Conservation (phyloP, 2,888 invertebrate species). For the Trilocha varians region DNA sequence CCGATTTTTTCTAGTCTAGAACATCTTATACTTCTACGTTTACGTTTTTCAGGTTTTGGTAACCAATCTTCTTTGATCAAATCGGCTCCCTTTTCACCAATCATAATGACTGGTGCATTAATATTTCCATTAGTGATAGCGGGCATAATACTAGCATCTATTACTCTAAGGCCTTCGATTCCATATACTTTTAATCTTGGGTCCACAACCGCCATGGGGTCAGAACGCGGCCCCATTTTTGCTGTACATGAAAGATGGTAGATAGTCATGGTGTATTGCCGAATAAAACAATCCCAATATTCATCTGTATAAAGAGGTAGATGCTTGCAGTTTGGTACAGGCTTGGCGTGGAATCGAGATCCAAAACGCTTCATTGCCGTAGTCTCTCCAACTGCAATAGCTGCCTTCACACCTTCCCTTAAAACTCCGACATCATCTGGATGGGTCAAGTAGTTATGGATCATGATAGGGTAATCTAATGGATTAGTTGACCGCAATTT, state of each 20-base stretch:
- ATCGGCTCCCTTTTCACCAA: slow-evolving; percentile 89
- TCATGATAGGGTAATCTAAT: slow-evolving; percentile 86
- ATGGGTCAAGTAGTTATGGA: slow-evolving; percentile 93
- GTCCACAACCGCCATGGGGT: slow-evolving; percentile 88
- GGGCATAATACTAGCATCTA: slow-evolving; percentile 93
- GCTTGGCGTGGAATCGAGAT: slow-evolving; percentile 81
- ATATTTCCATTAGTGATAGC: slow-evolving; percentile 89
- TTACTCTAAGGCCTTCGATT: slow-evolving; percentile 83
- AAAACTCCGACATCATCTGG: slow-evolving; percentile 87
- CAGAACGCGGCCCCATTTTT: slow-evolving; percentile 86
- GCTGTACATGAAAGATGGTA: slow-evolving; percentile 89
- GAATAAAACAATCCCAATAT: slow-evolving; percentile 88
- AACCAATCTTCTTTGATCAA: slow-evolving; percentile 83
- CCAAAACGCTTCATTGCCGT: slow-evolving; percentile 85
- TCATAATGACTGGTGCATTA: slow-evolving; percentile 91
- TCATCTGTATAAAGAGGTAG: slow-evolving; percentile 84
- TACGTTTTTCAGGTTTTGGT: slow-evolving; percentile 29
- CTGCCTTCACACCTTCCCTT: slow-evolving; percentile 89
- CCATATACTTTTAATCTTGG: slow-evolving; percentile 84
- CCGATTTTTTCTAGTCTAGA: slow-evolving; percentile 27
- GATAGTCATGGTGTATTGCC: slow-evolving; percentile 90
- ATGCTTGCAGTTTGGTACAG: slow-evolving; percentile 87
- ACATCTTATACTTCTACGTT: slow-evolving; percentile 36
- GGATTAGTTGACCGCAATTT: slow-evolving; percentile 81
- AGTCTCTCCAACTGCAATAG: slow-evolving; percentile 85